Conservation (phyloP, 2,113 vertebrate species). For the Bos javanicus region DNA sequence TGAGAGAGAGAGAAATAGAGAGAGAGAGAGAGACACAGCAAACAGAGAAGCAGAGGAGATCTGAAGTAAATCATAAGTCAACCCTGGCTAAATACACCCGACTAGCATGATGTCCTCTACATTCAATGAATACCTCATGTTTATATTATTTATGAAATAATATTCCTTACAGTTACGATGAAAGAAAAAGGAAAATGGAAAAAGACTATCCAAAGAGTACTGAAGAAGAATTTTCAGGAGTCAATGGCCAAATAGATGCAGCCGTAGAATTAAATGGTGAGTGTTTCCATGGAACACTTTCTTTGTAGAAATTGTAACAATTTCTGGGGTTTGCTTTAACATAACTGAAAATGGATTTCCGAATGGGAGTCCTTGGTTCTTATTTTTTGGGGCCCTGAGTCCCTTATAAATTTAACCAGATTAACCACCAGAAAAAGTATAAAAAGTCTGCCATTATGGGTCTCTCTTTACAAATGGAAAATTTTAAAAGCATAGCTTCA, state of each 20-base stretch:
- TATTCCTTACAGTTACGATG: conserved; percentile 63
- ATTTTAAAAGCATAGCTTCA: background rate
- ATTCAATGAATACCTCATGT: background rate
- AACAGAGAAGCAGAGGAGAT: background rate
- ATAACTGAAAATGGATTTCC: background rate
- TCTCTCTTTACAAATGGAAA: background rate
- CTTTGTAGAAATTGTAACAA: background rate
- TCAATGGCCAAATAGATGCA: conserved; percentile 57
- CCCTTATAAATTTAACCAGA: background rate
- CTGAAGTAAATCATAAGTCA: background rate
- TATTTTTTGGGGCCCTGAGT: background rate
- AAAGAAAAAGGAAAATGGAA: conserved; percentile 65
- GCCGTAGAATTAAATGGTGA: conserved; percentile 70
- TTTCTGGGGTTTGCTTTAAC: background rate
- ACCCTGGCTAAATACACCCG: background rate
- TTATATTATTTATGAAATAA: conserved; percentile 34
- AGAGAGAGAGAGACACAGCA: background rate
- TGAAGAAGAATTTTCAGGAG: conserved; percentile 72
- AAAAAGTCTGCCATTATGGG: background rate
- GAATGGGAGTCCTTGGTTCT: background rate
- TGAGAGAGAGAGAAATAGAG: background rate
- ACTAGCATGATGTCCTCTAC: background rate
- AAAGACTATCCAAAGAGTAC: conserved; percentile 68
- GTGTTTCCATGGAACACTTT: background rate
- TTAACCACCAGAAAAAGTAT: background rate